Percentiles rank a stretch among this genome's conserved stretches.
Conservation (phyloP, 2,797 vertebrate species). For the Diglossa cyanea region DNA sequence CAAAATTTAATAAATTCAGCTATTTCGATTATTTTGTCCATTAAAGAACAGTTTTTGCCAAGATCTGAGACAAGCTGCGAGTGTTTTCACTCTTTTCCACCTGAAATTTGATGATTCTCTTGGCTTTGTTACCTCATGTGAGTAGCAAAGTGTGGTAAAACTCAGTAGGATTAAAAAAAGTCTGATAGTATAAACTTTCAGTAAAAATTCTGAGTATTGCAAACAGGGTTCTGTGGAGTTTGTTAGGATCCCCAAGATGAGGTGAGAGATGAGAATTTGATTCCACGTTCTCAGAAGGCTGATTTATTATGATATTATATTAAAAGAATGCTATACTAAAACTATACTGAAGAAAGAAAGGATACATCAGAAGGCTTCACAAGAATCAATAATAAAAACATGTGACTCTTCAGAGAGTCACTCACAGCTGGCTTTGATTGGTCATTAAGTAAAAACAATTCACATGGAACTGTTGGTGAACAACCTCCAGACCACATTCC, state of each 20-base stretch:
- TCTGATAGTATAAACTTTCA: neutral
- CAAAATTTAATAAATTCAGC: neutral
- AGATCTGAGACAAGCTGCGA: neutral
- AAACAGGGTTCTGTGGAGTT: neutral
- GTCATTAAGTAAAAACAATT: neutral
- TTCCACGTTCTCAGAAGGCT: neutral
- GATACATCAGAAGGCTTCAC: neutral
- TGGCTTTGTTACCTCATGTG: neutral
- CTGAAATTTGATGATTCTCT: neutral
- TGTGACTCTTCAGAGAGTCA: neutral
- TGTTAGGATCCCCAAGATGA: too few relatives aligned
- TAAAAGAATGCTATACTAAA: neutral
- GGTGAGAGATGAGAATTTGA: neutral
- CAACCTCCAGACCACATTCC: neutral
- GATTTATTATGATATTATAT: neutral
- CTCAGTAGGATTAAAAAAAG: neutral
- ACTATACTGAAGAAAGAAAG: neutral
- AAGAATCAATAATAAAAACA: neutral
- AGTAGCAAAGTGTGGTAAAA: neutral
- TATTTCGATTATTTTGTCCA: neutral
- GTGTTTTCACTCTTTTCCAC: neutral
- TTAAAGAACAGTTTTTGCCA: neutral
- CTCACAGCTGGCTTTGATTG: neutral
- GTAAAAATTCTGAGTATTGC: neutral
- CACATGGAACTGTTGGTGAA: neutral